phyloP scores from a whole-genome alignment of 2,888 invertebrate genomes.

The Acanthosepion lycidas region DNA sequence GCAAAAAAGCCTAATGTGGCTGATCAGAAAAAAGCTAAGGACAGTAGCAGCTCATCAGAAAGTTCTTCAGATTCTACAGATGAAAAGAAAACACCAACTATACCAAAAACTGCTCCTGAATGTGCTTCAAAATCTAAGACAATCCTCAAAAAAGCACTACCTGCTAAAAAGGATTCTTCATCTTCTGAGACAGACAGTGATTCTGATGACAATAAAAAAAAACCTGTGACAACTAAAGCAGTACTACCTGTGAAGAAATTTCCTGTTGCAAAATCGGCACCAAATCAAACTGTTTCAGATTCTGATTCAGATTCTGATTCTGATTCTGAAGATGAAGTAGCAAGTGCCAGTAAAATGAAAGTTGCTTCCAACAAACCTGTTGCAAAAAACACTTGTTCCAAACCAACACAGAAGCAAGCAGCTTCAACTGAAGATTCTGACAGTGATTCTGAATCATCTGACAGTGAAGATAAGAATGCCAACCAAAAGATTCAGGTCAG shows the following conservation, averaged over 20 bases:
- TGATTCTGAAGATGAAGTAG: not conserved
- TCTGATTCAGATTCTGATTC: slow-evolving; percentile 23
- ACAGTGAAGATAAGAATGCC: not conserved
- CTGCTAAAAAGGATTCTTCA: slow-evolving; percentile 53
- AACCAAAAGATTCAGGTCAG: not conserved
- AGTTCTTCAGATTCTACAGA: slow-evolving; percentile 52
- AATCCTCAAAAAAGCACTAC: slow-evolving; percentile 48
- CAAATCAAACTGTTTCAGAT: not conserved
- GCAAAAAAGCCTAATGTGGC: slow-evolving; percentile 48
- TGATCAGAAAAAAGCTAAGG: slow-evolving; percentile 46
- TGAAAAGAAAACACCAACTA: slow-evolving; percentile 50
- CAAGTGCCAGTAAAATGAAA: not conserved
- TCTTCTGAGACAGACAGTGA: slow-evolving; percentile 52
- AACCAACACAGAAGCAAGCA: not conserved
- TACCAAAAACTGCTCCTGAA: slow-evolving; percentile 49
- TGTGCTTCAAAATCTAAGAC: not conserved
- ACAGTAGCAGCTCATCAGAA: slow-evolving; percentile 49
- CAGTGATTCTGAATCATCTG: slow-evolving; percentile 36
- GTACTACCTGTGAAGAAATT: not conserved
- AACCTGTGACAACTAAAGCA: not conserved
- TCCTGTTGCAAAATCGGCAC: not conserved
- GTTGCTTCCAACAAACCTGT: not conserved
- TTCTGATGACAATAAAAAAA: slow-evolving; percentile 46
- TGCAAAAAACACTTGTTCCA: not conserved
- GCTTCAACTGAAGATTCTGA: not conserved